phyloP scores from a whole-genome alignment of 2,113 vertebrate species.

The Grammomys surdaster region DNA sequence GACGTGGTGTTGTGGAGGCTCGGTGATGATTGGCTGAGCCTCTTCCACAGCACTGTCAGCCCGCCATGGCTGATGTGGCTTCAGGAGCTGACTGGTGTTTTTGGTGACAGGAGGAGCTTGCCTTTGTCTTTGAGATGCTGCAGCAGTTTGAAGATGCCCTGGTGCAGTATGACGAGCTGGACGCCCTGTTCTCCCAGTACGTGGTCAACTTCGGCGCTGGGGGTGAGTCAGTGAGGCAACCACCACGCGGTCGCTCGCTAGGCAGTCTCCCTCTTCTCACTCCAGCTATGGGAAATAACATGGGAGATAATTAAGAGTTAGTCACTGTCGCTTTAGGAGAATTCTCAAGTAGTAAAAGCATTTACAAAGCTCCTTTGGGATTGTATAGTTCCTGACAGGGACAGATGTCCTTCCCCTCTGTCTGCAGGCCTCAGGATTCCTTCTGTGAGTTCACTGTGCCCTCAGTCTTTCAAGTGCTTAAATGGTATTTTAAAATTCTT shows the following conservation, averaged over 20 bases:
- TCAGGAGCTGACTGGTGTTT: not conserved
- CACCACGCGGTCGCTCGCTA: not conserved
- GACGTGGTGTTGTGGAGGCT: fast-evolving
- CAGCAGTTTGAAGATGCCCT: slow-evolving; percentile 98
- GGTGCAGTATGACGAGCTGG: slow-evolving; percentile 98
- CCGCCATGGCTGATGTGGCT: not conserved
- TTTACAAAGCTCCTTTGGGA: not conserved
- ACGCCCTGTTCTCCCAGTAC: slow-evolving; percentile 98
- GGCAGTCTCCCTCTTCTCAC: not conserved
- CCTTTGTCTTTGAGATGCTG: slow-evolving; percentile 99
- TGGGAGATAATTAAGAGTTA: not conserved
- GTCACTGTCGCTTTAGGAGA: not conserved
- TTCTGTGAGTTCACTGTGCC: not conserved
- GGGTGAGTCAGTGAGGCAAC: slow-evolving; percentile 86
- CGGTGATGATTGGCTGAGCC: fast-evolving
- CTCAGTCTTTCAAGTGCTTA: not conserved
- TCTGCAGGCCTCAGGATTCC: not conserved
- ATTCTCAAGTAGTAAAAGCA: not conserved
- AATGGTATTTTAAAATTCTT: not conserved
- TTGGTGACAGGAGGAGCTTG: slow-evolving; percentile 94
- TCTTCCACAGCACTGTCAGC: fast-evolving
- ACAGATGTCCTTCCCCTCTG: fast-evolving
- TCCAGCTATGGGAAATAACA: not conserved
- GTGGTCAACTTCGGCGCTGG: slow-evolving; percentile 99
- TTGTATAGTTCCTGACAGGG: not conserved